These are phyloP conservation scores for Microhierax caerulescens DNA, from an alignment of 2,797 vertebrate genomes.

Conservation along the genomic window DNA sequence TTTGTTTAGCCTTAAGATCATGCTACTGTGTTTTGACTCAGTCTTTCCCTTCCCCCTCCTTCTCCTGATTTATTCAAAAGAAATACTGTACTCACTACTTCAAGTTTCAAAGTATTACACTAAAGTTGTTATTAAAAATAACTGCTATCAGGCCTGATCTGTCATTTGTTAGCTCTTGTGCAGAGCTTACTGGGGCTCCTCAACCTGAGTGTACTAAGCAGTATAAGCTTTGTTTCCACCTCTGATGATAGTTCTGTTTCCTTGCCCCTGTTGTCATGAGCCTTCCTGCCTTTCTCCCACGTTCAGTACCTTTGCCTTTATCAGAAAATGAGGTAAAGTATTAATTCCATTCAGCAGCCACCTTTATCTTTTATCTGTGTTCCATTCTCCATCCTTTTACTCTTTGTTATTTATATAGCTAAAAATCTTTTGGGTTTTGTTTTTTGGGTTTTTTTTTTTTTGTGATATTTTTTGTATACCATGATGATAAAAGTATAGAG, in stretches of 20 bases:
- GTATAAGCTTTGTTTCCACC: background rate
- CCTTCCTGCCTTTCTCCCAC: background rate
- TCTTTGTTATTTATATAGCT: background rate
- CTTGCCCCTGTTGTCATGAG: background rate
- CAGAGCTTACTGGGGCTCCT: background rate
- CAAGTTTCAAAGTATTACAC: background rate
- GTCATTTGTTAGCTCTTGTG: background rate
- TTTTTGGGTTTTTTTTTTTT: background rate
- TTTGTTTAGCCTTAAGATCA: background rate
- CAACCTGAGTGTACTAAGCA: background rate
- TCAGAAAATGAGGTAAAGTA: background rate
- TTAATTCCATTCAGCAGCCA: background rate
- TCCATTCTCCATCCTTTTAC: background rate
- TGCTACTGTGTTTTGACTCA: background rate
- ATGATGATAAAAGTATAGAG: background rate
- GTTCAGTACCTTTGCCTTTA: background rate
- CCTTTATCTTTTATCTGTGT: background rate
- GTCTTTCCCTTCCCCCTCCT: background rate
- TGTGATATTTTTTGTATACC: background rate
- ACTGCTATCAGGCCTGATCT: background rate
- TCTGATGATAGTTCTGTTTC: background rate
- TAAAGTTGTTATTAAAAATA: background rate
- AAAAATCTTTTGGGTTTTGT: background rate
- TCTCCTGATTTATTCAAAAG: background rate
- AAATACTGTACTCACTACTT: background rate